Conservation (phyloP, 2,888 invertebrate species). For the Cryptocephalus moraei region DNA sequence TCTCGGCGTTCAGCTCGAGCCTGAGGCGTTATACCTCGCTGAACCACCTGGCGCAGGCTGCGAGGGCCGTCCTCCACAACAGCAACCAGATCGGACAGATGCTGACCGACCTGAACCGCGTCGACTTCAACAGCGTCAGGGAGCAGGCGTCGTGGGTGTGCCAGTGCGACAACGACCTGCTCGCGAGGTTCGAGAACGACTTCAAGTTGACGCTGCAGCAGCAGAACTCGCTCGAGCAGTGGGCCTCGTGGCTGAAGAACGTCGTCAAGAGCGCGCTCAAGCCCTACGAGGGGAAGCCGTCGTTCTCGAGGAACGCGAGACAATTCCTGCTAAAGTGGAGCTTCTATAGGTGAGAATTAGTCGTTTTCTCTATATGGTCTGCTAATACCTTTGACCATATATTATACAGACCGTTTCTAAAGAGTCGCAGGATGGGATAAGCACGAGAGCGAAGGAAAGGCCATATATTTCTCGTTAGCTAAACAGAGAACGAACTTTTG, state of each 20-base stretch:
- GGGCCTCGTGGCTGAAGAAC: slow-evolving; percentile 94
- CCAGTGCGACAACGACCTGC: slow-evolving; percentile 76
- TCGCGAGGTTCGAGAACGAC: slow-evolving; percentile 75
- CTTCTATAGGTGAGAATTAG: slow-evolving; percentile 68
- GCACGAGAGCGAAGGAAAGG: too few relatives aligned
- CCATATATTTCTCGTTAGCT: too few relatives aligned
- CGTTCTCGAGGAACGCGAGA: slow-evolving; percentile 75
- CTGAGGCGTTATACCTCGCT: slow-evolving; percentile 91
- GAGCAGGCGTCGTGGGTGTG: slow-evolving; percentile 56
- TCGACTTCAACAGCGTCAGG: slow-evolving; percentile 96
- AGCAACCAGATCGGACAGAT: slow-evolving; percentile 92
- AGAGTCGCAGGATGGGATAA: too few relatives aligned
- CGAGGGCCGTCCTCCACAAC: slow-evolving; percentile 91
- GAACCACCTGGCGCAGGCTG: slow-evolving; percentile 90
- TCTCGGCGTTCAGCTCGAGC: slow-evolving; percentile 89
- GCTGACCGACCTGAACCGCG: slow-evolving; percentile 91
- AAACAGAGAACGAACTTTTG: too few relatives aligned
- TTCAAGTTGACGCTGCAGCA: slow-evolving; percentile 87
- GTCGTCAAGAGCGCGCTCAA: slow-evolving; percentile 85
- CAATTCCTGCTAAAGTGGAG: slow-evolving; percentile 98
- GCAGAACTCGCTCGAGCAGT: slow-evolving; percentile 89
- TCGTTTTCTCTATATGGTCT: too few relatives aligned
- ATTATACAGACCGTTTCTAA: too few relatives aligned
- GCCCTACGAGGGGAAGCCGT: slow-evolving; percentile 74
- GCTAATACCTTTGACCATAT: too few relatives aligned